phyloP scores from a whole-genome alignment of 2,113 vertebrate species.

The Petrocephalus zakoni region DNA sequence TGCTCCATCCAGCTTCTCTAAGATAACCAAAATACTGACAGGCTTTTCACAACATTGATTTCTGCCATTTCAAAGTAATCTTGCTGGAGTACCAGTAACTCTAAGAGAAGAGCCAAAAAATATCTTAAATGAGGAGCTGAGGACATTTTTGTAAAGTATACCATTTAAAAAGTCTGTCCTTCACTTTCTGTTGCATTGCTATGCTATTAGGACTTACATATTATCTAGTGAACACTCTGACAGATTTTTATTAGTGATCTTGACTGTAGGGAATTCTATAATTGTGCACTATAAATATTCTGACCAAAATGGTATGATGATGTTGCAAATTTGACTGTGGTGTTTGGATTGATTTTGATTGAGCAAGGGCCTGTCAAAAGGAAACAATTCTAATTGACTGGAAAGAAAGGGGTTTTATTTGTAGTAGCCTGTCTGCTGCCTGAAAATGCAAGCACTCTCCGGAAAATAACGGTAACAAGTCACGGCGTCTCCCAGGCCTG shows the following conservation, averaged over 20 bases:
- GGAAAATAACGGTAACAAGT: neutral
- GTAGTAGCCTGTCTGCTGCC: neutral
- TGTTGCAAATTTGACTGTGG: conserved; percentile 26
- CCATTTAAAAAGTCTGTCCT: neutral
- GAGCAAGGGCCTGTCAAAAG: conserved; percentile 31
- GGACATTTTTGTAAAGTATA: conserved; percentile 15
- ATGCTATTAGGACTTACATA: conserved; percentile 21
- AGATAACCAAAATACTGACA: conserved; percentile 25
- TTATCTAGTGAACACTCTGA: conserved; percentile 27
- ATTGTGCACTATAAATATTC: conserved; percentile 34
- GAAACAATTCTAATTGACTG: conserved; percentile 46
- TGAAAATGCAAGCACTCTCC: neutral
- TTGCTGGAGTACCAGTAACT: conserved; percentile 32
- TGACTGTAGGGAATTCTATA: conserved; percentile 27
- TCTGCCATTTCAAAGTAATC: conserved; percentile 43
- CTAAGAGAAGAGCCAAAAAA: conserved; percentile 26
- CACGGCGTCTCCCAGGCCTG: neutral
- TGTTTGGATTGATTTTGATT: conserved; percentile 25
- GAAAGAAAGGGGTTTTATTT: conserved; percentile 22
- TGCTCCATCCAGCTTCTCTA: conserved; percentile 20
- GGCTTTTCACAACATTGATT: conserved; percentile 44
- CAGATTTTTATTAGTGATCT: conserved; percentile 31
- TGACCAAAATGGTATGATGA: conserved; percentile 34
- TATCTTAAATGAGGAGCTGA: conserved; percentile 30
- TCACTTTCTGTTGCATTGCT: neutral